Conservation (phyloP, 2,797 vertebrate genomes). For the Mus spretus region DNA sequence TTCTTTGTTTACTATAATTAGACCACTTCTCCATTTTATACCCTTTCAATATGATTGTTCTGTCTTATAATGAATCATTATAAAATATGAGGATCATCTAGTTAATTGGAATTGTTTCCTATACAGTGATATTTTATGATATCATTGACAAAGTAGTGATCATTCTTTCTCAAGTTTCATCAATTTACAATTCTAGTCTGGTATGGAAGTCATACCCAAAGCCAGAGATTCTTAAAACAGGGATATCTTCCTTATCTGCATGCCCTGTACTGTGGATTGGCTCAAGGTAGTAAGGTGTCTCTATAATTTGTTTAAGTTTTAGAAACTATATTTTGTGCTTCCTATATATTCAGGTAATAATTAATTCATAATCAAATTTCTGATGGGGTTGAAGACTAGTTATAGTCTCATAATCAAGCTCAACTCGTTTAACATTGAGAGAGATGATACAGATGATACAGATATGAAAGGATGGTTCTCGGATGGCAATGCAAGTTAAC, state of each 20-base stretch:
- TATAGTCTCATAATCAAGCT: background rate
- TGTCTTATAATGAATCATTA: slow-evolving; percentile 8
- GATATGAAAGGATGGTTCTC: background rate
- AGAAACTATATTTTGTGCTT: background rate
- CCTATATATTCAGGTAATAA: background rate
- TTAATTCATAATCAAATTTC: background rate
- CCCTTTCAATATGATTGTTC: background rate
- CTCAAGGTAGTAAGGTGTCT: background rate
- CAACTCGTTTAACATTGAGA: background rate
- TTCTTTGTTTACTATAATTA: slow-evolving; percentile 40
- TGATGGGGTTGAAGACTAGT: background rate
- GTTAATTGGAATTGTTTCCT: too few relatives aligned
- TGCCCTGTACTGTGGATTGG: background rate
- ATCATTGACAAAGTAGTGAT: background rate
- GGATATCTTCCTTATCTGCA: background rate
- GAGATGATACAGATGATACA: background rate
- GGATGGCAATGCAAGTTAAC: background rate
- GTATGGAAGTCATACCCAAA: background rate
- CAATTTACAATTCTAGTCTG: background rate
- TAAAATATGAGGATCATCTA: slow-evolving; percentile 21
- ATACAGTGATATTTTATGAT: slow-evolving; percentile 2
- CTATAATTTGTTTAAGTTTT: background rate
- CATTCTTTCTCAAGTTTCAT: slow-evolving; percentile 20
- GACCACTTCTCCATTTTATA: slow-evolving; percentile 38
- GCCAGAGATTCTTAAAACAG: background rate